These are phyloP conservation scores for Rhopilema esculentum DNA, from an alignment of 30 jellyfish, hydroid and myxozoan species.

Conservation along the genomic window DNA sequence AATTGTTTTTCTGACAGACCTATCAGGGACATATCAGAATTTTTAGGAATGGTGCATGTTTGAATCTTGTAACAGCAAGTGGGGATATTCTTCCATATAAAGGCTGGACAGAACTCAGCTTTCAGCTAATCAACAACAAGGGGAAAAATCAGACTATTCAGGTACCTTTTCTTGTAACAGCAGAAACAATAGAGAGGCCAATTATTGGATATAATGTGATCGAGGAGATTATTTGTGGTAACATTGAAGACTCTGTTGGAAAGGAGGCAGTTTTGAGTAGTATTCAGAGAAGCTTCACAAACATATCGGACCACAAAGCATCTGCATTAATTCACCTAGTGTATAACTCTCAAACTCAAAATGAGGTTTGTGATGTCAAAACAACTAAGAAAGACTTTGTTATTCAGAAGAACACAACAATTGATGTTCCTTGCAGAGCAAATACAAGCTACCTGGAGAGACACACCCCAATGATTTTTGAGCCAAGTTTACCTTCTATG, in stretches of 20 bases:
- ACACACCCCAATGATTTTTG: slow-evolving; percentile 43
- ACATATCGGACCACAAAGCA: slow-evolving; percentile 9
- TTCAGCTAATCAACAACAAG: slow-evolving; percentile 11
- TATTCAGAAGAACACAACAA: slow-evolving; percentile 23
- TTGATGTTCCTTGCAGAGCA: slow-evolving; percentile 34
- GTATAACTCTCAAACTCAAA: slow-evolving; percentile 1
- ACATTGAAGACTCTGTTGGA: slow-evolving; percentile 7
- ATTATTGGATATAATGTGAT: slow-evolving; percentile 66
- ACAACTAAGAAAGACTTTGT: slow-evolving; percentile 2
- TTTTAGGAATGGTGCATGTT: slow-evolving; percentile 4
- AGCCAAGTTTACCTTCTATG: slow-evolving; percentile 15
- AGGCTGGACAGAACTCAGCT: slow-evolving; percentile 53
- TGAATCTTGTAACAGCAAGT: slow-evolving; percentile 59
- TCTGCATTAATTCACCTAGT: slow-evolving; percentile 37
- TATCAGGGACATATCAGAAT: too few relatives aligned
- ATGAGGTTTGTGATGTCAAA: not conserved
- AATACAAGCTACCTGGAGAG: slow-evolving; percentile 19
- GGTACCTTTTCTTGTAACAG: slow-evolving; percentile 70
- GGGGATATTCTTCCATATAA: slow-evolving; percentile 39
- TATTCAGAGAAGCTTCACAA: slow-evolving; percentile 12
- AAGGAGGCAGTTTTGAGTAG: slow-evolving; percentile 14
- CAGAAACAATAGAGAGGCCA: slow-evolving; percentile 37
- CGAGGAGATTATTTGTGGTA: slow-evolving; percentile 38
- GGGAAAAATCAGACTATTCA: slow-evolving; percentile 7
- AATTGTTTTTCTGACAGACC: too few relatives aligned